These are phyloP conservation scores for Columba livia DNA, from an alignment of 2,113 vertebrate species.

Conservation along the genomic window DNA sequence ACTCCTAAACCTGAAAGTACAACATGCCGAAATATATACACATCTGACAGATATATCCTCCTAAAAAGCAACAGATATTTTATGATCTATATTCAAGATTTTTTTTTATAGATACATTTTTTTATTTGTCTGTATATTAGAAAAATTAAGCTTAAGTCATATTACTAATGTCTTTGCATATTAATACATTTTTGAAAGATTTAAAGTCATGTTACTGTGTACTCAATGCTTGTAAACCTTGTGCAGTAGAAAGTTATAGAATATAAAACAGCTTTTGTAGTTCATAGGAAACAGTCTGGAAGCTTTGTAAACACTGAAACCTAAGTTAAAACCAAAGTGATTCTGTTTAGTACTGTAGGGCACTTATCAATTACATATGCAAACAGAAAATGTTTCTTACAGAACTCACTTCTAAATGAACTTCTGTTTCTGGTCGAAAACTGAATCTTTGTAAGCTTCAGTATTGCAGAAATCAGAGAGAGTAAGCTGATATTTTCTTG, in stretches of 20 bases:
- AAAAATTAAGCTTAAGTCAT: slow-evolving; percentile 2
- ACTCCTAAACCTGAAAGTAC: neutral
- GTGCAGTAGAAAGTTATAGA: neutral
- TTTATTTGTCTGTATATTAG: neutral
- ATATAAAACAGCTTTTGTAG: slow-evolving; percentile 42
- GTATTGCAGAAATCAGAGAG: slow-evolving; percentile 25
- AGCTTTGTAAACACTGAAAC: slow-evolving; percentile 63
- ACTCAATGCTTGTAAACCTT: neutral
- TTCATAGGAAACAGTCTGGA: slow-evolving; percentile 42
- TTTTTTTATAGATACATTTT: neutral
- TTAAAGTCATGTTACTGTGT: neutral
- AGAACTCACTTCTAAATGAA: slow-evolving; percentile 56
- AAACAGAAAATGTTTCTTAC: slow-evolving; percentile 42
- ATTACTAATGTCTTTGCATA: neutral
- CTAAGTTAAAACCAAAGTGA: slow-evolving; percentile 56
- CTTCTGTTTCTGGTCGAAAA: slow-evolving; percentile 61
- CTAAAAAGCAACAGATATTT: neutral
- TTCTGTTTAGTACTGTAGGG: slow-evolving; percentile 2
- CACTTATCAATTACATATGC: slow-evolving; percentile 66
- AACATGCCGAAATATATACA: neutral
- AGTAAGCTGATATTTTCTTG: slow-evolving; percentile 11
- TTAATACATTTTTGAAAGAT: neutral
- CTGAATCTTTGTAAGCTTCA: slow-evolving; percentile 36
- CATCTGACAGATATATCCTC: neutral
- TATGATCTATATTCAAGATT: neutral